Conservation (phyloP, 2,113 vertebrate genomes). For the Campylomormyrus numenius region DNA sequence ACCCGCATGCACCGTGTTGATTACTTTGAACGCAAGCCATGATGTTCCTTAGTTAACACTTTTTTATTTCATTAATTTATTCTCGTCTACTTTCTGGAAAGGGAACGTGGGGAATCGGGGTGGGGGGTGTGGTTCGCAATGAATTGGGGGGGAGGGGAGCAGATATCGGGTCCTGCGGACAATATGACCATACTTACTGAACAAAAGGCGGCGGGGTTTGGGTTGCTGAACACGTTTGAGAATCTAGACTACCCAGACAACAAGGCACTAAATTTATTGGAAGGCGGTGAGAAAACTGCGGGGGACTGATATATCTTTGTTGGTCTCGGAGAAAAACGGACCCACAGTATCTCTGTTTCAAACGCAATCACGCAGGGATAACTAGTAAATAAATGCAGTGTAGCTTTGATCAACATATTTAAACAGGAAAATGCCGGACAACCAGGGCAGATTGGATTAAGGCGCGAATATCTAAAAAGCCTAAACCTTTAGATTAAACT, state of each 20-base stretch:
- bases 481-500: slow-evolving; percentile 4
- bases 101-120: neutral
- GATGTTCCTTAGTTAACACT: neutral
- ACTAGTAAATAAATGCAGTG: slow-evolving; percentile 35
- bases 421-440: neutral
- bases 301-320: slow-evolving; percentile 24
- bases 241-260: slow-evolving; percentile 52
- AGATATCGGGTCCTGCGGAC: slow-evolving; percentile 54
- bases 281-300: slow-evolving; percentile 54
- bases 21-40: neutral
- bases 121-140: slow-evolving; percentile 18
- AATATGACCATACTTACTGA: slow-evolving; percentile 70
- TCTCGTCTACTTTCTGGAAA: slow-evolving; percentile 7
- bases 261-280: slow-evolving; percentile 60
- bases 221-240: slow-evolving; percentile 79
- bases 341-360: slow-evolving; percentile 51
- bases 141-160: slow-evolving; percentile 9
- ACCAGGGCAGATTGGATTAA: neutral
- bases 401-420: neutral
- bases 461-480: neutral
- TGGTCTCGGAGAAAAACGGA: slow-evolving; percentile 26
- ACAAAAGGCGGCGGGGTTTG: slow-evolving; percentile 76
- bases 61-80: neutral
- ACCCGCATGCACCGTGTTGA: neutral
- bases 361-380: slow-evolving; percentile 56